These are phyloP conservation scores for Arnoldichthys spilopterus DNA, from an alignment of 2,797 vertebrate genomes.

Conservation along the genomic window DNA sequence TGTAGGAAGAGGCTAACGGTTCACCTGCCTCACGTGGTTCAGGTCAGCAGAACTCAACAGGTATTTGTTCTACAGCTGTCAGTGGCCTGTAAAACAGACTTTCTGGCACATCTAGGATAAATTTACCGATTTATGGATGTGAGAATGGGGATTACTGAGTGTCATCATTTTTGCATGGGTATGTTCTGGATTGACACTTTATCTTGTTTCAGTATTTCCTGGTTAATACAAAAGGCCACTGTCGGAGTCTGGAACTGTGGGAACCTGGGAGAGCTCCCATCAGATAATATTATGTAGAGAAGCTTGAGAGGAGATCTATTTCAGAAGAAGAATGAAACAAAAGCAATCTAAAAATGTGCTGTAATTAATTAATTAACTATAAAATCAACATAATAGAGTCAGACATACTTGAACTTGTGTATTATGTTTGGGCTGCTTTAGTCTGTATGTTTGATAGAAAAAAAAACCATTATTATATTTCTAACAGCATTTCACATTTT, in stretches of 20 bases:
- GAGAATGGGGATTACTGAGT: not conserved
- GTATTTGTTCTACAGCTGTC: slow-evolving; percentile 55
- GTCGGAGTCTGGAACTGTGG: not conserved
- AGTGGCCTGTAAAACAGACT: not conserved
- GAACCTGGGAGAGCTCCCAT: not conserved
- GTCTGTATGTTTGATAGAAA: too few relatives aligned
- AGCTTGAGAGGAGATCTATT: not conserved
- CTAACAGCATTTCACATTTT: too few relatives aligned
- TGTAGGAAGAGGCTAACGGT: slow-evolving; percentile 60
- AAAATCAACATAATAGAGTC: not conserved
- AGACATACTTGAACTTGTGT: not conserved
- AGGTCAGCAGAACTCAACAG: slow-evolving; percentile 88
- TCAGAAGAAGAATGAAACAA: not conserved
- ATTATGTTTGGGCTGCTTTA: too few relatives aligned
- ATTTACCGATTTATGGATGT: not conserved
- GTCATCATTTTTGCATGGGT: not conserved
- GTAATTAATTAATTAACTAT: not conserved
- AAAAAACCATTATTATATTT: too few relatives aligned
- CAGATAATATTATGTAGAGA: not conserved
- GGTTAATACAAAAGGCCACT: not conserved
- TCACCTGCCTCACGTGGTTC: slow-evolving; percentile 79
- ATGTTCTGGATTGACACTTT: not conserved
- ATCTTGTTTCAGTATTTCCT: slow-evolving; percentile 4
- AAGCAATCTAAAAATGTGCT: not conserved
- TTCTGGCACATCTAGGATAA: not conserved